Conservation (phyloP, 2,797 vertebrate species). For the Artibeus lituratus region DNA sequence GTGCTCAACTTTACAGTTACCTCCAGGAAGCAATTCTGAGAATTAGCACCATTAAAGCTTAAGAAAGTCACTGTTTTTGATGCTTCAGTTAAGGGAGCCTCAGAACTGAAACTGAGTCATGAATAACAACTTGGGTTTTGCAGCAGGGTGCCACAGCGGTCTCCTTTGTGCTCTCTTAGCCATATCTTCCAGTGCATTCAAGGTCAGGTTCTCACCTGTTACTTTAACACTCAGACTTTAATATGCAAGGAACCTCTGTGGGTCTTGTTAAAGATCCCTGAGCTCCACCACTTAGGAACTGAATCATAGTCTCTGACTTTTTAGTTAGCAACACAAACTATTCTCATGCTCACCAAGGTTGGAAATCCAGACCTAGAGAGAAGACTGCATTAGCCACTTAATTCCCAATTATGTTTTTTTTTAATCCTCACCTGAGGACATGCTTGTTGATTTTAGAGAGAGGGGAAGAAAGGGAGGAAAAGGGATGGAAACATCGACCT, state of each 20-base stretch:
- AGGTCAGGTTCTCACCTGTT: not conserved
- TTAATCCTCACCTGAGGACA: too few species aligned
- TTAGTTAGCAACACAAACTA: not conserved
- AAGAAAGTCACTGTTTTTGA: not conserved
- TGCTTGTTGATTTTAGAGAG: too few species aligned
- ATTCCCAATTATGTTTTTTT: not conserved
- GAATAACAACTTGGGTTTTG: not conserved
- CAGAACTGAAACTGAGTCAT: slow-evolving; percentile 32
- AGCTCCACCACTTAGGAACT: not conserved
- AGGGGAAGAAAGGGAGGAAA: too few species aligned
- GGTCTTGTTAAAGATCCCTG: not conserved
- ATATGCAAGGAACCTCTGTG: not conserved
- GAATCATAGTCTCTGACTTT: not conserved
- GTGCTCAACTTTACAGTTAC: not conserved
- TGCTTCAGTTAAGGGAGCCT: not conserved
- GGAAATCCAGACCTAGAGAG: not conserved
- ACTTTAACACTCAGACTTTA: not conserved
- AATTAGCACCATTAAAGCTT: not conserved
- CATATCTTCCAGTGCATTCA: not conserved
- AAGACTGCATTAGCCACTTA: not conserved
- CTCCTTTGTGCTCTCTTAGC: not conserved
- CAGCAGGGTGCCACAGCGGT: not conserved
- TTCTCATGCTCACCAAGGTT: not conserved
- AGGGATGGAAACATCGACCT: too few species aligned
- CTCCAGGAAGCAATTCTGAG: slow-evolving; percentile 55